Evolutionary conservation across 2,113 vertebrate species (phyloP), one percentile per base, ranked within the genome.

Genomic region (Pionites leucogaster): DNA sequence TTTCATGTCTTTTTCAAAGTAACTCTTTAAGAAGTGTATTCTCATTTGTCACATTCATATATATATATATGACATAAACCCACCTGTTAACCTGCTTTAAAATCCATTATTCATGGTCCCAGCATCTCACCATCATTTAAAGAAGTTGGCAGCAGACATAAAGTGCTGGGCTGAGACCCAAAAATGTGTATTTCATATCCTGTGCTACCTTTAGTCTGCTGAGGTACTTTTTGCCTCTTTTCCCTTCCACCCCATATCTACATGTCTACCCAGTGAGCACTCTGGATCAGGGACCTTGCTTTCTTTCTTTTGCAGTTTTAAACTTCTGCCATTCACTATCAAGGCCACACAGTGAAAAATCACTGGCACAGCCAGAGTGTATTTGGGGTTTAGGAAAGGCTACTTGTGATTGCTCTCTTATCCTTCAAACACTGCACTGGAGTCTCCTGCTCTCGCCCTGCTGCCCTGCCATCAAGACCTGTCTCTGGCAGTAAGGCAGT

Each of bases 361-460:
- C 33, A 13, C 28, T 57, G 53, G 24, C 33, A 4, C 44, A 78
- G 41, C 19, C 35, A 24, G n/a, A 62, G 6, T n/a, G 19, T 10
- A 11, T 68, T 62, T 63, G 20, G 42, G 35, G 69, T 75, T 33
- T 39, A 17, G n/a, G 77, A 72, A 60, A 87, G 72, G 47, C 12
- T 33, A 24, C 47, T 49, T 55, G 27, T 0, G 0, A 39, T 53
- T 2, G 0, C 41, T 19, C 17, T 47, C 17, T 78, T 29, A 19
- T 13, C 25, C 67, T 74, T 57, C 60, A 67, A 37, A 24, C 3
- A 4, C 7, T 17, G 17, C 25, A 67, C 23, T 3, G 1, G 27
- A 7, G 31, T 27, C 41, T 83, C 17, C 35, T 31, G 24, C 60
- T 63, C 44, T 62, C 1, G 0, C 37, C 11, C 14, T 20, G 20